Percentiles rank a stretch among this genome's conserved stretches.
These are phyloP conservation scores for Pomacea canaliculata DNA, from an alignment of 2,888 invertebrate genomes.

Conservation along the genomic window DNA sequence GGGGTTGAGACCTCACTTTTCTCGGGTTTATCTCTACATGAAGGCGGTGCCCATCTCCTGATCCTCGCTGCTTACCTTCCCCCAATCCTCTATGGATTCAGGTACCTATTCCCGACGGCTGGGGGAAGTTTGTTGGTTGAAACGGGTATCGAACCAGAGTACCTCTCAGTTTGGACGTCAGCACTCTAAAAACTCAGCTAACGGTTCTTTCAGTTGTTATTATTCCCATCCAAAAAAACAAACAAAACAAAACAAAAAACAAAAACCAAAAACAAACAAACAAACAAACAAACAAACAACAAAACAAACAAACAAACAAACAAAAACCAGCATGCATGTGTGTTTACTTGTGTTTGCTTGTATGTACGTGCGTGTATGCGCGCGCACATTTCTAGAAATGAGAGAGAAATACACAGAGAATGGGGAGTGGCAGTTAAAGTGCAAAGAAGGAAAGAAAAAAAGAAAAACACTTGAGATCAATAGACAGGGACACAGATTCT, in stretches of 20 bases:
- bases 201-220: too few relatives aligned
- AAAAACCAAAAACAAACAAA: not conserved
- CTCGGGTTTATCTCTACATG: not conserved
- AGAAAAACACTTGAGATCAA: not conserved
- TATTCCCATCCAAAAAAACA: not conserved
- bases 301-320: not conserved
- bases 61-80: too few relatives aligned
- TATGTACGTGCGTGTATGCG: not conserved
- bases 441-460: not conserved
- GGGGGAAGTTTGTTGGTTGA: not conserved
- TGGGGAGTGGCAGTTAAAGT: too few relatives aligned
- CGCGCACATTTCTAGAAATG: too few relatives aligned
- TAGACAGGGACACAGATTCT: not conserved
- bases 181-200: too few relatives aligned
- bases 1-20: too few relatives aligned
- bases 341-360: conserved; percentile 2
- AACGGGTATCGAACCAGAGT: too few relatives aligned
- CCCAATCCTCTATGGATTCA: too few relatives aligned
- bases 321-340: not conserved
- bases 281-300: not conserved
- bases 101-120: not conserved
- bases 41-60: not conserved
- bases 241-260: too few relatives aligned
- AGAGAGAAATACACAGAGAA: not conserved
- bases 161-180: too few relatives aligned